A percentile compares a stretch with the other conserved stretches of the same genome.
phyloP scores from a whole-genome alignment of 2,113 vertebrate species.

The Anser brachyrhynchus region DNA sequence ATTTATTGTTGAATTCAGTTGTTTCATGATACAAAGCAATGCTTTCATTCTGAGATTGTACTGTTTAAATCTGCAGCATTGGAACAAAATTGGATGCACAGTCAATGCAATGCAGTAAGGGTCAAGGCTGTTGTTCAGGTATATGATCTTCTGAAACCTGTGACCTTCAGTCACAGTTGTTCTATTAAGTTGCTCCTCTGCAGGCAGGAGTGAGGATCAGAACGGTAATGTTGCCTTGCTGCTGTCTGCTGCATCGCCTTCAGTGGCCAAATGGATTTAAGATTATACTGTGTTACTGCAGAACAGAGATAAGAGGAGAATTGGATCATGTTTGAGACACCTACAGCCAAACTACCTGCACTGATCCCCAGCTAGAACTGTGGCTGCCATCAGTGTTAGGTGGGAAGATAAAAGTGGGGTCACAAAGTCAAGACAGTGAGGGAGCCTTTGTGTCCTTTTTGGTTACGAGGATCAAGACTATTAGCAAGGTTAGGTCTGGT shows the following conservation, averaged over 20 bases:
- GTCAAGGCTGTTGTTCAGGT: not conserved
- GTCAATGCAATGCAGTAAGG: not conserved
- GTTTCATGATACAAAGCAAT: not conserved
- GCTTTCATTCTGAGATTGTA: not conserved
- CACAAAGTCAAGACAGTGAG: not conserved
- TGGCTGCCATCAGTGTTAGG: not conserved
- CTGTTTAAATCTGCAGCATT: not conserved
- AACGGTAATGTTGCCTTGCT: not conserved
- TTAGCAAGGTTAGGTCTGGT: not conserved
- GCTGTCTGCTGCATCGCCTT: not conserved
- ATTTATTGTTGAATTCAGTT: not conserved
- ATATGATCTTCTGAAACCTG: not conserved
- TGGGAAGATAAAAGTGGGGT: not conserved
- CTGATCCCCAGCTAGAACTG: not conserved
- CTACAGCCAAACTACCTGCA: not conserved
- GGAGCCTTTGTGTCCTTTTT: not conserved
- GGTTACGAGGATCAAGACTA: not conserved
- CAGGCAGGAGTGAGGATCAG: not conserved
- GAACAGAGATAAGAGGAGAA: not conserved
- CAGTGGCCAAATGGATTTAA: not conserved
- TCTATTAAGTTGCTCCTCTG: not conserved
- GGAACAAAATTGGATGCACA: not conserved
- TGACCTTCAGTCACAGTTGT: not conserved
- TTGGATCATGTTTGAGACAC: rapidly evolving
- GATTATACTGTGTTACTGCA: not conserved